Percentiles rank a stretch among this genome's conserved stretches.
These are phyloP conservation scores for Leptura quadrifasciata DNA, from an alignment of 2,888 invertebrate species.

Conservation along the genomic window DNA sequence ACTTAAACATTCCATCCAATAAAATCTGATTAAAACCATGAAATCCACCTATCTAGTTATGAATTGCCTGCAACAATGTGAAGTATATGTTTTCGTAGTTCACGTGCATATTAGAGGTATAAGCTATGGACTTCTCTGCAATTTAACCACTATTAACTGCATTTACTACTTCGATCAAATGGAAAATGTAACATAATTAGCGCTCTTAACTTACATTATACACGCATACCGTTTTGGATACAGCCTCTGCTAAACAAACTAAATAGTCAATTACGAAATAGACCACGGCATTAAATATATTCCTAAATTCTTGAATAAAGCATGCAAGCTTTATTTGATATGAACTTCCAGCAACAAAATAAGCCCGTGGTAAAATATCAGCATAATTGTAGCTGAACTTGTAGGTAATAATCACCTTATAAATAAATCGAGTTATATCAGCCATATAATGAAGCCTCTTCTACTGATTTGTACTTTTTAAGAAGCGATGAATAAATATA, in stretches of 20 bases:
- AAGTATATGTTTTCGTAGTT: conserved; percentile 37
- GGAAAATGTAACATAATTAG: conserved; percentile 44
- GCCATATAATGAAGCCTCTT: no score
- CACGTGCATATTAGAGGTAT: conserved; percentile 44
- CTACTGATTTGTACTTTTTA: no score
- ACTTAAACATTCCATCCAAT: neutral
- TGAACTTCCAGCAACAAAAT: neutral
- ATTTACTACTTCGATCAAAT: conserved; percentile 49
- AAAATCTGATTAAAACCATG: conserved; percentile 15
- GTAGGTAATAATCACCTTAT: no score
- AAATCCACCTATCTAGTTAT: conserved; percentile 1
- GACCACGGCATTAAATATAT: neutral
- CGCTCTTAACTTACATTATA: neutral
- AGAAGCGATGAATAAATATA: no score
- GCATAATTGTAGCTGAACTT: no score
- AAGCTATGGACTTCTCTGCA: conserved; percentile 42
- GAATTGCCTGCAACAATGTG: conserved; percentile 12
- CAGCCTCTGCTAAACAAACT: neutral
- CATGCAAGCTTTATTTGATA: neutral
- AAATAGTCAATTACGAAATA: neutral
- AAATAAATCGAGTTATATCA: no score
- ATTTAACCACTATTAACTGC: conserved; percentile 48
- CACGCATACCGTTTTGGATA: conserved; percentile 8
- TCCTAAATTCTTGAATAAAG: neutral
- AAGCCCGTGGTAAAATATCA: neutral